Conservation (phyloP, 1,140 invertebrate species). For the Chionoecetes opilio region DNA sequence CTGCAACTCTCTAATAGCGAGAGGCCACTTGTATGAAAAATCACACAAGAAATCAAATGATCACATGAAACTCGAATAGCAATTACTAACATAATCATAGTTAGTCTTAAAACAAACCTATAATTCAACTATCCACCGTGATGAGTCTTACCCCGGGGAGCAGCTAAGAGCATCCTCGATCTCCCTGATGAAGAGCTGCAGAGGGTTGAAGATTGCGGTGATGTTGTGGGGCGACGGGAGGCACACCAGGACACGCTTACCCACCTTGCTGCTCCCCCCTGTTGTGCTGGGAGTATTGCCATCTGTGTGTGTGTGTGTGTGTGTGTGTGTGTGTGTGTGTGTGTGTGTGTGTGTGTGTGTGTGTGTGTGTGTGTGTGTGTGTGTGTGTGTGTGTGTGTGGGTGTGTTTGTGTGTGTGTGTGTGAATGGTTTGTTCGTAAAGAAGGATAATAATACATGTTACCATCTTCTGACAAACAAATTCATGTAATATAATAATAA, state of each 20-base stretch:
- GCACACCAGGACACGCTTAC: conserved; percentile 86
- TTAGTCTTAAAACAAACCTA: too few species aligned
- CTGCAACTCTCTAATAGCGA: too few species aligned
- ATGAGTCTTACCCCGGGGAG: conserved; percentile 86
- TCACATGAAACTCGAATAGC: too few species aligned
- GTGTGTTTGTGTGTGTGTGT: too few species aligned
- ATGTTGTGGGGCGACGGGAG: conserved; percentile 90
- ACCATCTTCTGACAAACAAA: too few species aligned
- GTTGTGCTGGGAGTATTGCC: conserved; percentile 81
- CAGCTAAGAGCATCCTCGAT: conserved; percentile 89
- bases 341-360: conserved; percentile 12
- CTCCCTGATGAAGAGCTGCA: conserved; percentile 90
- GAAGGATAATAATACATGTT: conserved; percentile 41
- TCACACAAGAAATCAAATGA: too few species aligned
- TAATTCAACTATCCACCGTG: neutral
- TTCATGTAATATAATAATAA: too few species aligned
- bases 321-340: conserved; percentile 4
- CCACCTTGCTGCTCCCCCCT: conserved; percentile 48
- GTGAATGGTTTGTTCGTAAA: neutral
- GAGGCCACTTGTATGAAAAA: too few species aligned
- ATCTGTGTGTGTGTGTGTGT: conserved; percentile 67
- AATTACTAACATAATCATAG: too few species aligned
- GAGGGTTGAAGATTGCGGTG: conserved; percentile 89
- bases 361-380: neutral
- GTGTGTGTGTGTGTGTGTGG: neutral